These are phyloP conservation scores for Apocheima hispidaria DNA, from an alignment of 2,888 invertebrate genomes.

Conservation along the genomic window DNA sequence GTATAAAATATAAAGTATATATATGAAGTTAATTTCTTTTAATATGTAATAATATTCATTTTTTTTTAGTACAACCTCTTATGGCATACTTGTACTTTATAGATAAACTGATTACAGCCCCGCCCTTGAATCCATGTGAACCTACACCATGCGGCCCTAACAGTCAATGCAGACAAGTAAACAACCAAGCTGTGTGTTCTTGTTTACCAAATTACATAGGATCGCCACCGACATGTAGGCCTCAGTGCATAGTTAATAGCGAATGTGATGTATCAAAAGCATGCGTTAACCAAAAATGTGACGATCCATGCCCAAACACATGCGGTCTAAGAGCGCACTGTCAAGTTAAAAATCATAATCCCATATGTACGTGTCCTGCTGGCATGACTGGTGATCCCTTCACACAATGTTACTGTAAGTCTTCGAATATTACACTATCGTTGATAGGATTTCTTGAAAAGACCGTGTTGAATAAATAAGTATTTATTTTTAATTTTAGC, in stretches of 20 bases:
- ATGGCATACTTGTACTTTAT: conserved; percentile 41
- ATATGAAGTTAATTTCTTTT: too few relatives aligned
- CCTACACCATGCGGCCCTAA: conserved; percentile 96
- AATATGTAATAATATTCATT: background rate
- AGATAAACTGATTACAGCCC: conserved; percentile 61
- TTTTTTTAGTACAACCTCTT: background rate
- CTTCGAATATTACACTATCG: background rate
- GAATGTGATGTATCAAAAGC: conserved; percentile 94
- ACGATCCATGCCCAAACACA: conserved; percentile 94
- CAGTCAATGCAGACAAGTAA: conserved; percentile 93
- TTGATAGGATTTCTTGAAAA: background rate
- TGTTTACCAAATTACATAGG: conserved; percentile 93
- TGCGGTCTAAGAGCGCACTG: conserved; percentile 95
- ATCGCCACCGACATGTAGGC: conserved; percentile 92
- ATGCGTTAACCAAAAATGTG: conserved; percentile 94
- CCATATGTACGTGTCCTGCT: conserved; percentile 94
- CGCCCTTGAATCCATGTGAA: conserved; percentile 90
- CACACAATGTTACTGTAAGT: conserved; percentile 91
- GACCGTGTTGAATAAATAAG: background rate
- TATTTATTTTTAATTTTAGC: conserved; percentile 50
- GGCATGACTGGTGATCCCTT: conserved; percentile 96
- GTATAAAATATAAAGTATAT: too few relatives aligned
- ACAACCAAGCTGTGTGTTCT: conserved; percentile 93
- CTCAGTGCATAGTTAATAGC: conserved; percentile 94
- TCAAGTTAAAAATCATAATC: conserved; percentile 93